phyloP scores from a whole-genome alignment of 2,888 invertebrate species.

The Noctua janthina region DNA sequence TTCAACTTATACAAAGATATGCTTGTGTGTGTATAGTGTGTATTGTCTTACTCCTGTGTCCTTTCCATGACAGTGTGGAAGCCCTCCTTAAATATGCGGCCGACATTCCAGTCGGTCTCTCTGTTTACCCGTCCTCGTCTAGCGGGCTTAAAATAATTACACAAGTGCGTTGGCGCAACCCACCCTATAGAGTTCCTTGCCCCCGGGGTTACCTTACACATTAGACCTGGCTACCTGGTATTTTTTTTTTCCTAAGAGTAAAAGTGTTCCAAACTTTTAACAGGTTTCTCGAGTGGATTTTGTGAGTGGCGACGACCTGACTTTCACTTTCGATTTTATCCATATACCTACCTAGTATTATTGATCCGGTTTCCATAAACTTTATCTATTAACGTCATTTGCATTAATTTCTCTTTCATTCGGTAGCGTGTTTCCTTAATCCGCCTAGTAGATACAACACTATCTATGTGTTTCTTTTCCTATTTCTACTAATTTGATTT shows the following conservation, averaged over 20 bases:
- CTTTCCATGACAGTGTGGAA: constrained; percentile 55
- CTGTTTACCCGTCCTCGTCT: constrained; percentile 83
- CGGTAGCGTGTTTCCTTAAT: not conserved
- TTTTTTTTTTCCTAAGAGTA: constrained; percentile 72
- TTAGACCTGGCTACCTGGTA: constrained; percentile 70
- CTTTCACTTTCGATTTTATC: constrained; percentile 81
- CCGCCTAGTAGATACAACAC: not conserved
- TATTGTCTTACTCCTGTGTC: constrained; percentile 47
- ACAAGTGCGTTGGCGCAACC: constrained; percentile 83
- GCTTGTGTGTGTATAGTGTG: constrained; percentile 19
- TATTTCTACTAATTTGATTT: not conserved
- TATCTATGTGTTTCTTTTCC: not conserved
- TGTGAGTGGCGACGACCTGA: constrained; percentile 66
- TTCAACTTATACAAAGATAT: constrained; percentile 27
- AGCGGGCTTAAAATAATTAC: constrained; percentile 88
- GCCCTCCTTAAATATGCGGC: constrained; percentile 75
- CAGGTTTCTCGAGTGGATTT: constrained; percentile 77
- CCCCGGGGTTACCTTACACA: constrained; percentile 68
- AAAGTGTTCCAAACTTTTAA: constrained; percentile 77
- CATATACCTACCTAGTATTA: constrained; percentile 51
- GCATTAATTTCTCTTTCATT: constrained; percentile 55
- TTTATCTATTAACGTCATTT: constrained; percentile 33
- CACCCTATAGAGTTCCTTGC: constrained; percentile 81
- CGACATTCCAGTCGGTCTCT: constrained; percentile 82
- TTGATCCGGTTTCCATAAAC: constrained; percentile 54